Percentiles rank a stretch among this genome's conserved stretches.
Conservation (phyloP, 2,113 vertebrate genomes). For the Scytalopus superciliaris region DNA sequence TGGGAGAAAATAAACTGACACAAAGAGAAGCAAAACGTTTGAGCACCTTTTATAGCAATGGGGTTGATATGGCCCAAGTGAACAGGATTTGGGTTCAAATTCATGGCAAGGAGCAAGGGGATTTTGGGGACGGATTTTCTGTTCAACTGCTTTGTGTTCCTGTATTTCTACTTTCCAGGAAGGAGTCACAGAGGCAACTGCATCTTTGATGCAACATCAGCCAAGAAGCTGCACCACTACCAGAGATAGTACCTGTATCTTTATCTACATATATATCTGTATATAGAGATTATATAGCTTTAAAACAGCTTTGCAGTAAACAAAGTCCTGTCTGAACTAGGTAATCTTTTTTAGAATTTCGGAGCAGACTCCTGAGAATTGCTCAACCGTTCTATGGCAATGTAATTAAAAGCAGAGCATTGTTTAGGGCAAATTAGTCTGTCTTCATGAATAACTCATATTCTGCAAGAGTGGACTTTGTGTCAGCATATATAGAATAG, state of each 20-base stretch:
- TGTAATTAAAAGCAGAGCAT: conserved; percentile 14
- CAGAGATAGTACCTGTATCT: neutral
- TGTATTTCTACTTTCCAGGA: neutral
- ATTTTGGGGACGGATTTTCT: neutral
- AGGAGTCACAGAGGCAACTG: neutral
- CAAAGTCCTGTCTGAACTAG: neutral
- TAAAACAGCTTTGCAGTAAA: neutral
- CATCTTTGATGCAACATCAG: neutral
- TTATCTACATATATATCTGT: neutral
- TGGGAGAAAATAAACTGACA: neutral
- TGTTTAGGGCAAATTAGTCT: conserved; percentile 52
- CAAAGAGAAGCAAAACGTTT: neutral
- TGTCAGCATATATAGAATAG: neutral
- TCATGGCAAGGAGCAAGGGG: neutral
- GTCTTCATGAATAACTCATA: conserved; percentile 41
- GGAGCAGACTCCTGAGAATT: neutral
- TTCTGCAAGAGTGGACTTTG: neutral
- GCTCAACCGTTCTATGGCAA: neutral
- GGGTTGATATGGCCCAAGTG: neutral
- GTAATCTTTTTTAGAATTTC: neutral
- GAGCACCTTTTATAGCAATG: neutral
- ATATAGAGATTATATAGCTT: neutral
- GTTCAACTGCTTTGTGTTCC: neutral
- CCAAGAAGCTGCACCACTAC: neutral
- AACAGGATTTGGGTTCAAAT: neutral